These are phyloP conservation scores for Pilophorus perplexus DNA, from an alignment of 2,888 invertebrate genomes.

Conservation along the genomic window DNA sequence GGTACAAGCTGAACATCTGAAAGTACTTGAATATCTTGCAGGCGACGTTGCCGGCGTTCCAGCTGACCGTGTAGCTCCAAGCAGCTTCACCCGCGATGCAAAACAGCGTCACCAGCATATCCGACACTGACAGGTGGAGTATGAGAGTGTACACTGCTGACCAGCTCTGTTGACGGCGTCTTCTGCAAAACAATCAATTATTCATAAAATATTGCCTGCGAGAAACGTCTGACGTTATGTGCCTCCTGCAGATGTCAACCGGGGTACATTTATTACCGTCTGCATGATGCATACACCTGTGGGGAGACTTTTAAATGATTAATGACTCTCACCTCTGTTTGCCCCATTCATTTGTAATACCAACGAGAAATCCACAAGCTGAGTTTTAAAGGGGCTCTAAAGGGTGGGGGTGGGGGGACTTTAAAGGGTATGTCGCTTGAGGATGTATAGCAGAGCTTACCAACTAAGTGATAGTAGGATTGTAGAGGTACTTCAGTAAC, in stretches of 20 bases:
- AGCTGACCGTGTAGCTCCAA: conserved; percentile 77
- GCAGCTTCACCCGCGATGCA: conserved; percentile 77
- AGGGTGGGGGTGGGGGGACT: too few relatives aligned
- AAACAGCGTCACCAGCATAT: conserved; percentile 69
- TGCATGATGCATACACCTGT: too few relatives aligned
- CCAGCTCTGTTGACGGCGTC: conserved; percentile 46
- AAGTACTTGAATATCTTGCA: conserved; percentile 79
- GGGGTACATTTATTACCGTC: too few relatives aligned
- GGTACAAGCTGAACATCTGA: conserved; percentile 77
- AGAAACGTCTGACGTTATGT: neutral
- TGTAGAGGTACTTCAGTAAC: too few relatives aligned
- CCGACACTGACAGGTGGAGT: conserved; percentile 77
- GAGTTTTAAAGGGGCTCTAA: too few relatives aligned
- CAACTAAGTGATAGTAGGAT: too few relatives aligned
- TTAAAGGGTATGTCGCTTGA: too few relatives aligned
- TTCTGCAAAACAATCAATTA: conserved; percentile 33
- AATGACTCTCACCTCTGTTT: too few relatives aligned
- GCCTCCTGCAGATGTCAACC: neutral
- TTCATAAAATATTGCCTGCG: neutral
- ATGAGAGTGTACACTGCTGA: conserved; percentile 67
- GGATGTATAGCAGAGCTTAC: too few relatives aligned
- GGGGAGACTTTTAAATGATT: too few relatives aligned
- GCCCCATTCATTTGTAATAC: too few relatives aligned
- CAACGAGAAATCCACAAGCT: too few relatives aligned
- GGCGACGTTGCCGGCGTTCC: conserved; percentile 72